Conservation (phyloP, 2,888 invertebrate genomes). For the Sinelater perroti region DNA sequence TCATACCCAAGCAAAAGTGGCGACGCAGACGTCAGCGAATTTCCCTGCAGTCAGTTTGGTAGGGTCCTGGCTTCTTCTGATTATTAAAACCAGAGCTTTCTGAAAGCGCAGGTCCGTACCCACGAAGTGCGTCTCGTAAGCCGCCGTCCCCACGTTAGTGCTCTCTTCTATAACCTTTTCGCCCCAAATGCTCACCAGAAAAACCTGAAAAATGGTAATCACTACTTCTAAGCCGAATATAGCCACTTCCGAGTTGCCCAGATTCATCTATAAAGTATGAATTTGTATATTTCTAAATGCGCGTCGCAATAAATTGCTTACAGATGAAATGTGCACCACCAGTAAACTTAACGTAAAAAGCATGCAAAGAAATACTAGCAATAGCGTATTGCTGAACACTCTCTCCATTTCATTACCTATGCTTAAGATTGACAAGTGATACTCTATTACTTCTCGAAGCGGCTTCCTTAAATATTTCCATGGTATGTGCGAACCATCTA, state of each 20-base stretch:
- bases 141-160: neutral
- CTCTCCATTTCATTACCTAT: slow-evolving; percentile 28
- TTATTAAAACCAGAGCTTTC: slow-evolving; percentile 9
- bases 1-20: slow-evolving; percentile 17
- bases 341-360: neutral
- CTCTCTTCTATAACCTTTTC: slow-evolving; percentile 8
- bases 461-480: slow-evolving; percentile 14
- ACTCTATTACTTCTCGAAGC: slow-evolving; percentile 14
- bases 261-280: no score
- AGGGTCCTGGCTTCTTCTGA: slow-evolving; percentile 13
- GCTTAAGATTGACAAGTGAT: slow-evolving; percentile 29
- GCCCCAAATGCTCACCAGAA: slow-evolving; percentile 13
- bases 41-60: slow-evolving; percentile 5
- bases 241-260: no score
- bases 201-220: slow-evolving; percentile 1
- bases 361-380: neutral
- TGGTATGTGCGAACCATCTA: neutral
- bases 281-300: no score
- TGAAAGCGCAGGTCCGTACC: slow-evolving; percentile 9
- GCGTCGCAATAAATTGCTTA: no score
- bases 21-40: neutral
- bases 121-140: slow-evolving; percentile 7
- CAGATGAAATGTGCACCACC: slow-evolving; percentile 3
- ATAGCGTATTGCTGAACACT: slow-evolving; percentile 22
- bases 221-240: no score